These are phyloP conservation scores for Nothoprocta perdicaria DNA, from an alignment of 2,113 vertebrate species.

Conservation along the genomic window DNA sequence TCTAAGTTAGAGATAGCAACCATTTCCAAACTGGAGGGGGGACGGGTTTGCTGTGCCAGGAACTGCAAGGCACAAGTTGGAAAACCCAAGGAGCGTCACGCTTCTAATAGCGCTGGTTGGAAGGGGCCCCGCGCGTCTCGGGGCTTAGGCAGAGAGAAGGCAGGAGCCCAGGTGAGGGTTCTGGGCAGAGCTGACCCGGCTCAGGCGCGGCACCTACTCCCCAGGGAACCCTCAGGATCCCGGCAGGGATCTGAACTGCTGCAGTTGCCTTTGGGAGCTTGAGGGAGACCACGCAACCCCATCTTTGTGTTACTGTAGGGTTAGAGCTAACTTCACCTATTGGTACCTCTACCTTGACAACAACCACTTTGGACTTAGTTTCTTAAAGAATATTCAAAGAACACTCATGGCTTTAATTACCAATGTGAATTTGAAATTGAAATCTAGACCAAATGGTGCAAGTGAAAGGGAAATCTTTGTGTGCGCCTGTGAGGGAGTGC, in stretches of 20 bases:
- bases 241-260: rapidly evolving
- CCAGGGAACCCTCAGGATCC: neutral
- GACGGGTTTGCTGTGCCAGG: neutral
- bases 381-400: neutral
- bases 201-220: neutral
- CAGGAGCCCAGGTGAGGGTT: neutral
- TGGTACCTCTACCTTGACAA: neutral
- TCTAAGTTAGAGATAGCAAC: constrained; percentile 69
- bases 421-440: neutral
- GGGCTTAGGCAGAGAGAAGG: neutral
- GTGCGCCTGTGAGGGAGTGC: neutral
- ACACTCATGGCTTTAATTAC: neutral
- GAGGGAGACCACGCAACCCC: rapidly evolving
- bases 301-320: neutral
- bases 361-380: neutral
- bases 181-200: neutral
- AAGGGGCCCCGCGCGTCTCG: neutral
- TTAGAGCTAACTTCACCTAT: neutral
- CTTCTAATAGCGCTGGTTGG: neutral
- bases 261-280: neutral
- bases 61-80: neutral
- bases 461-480: neutral
- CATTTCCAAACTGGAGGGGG: constrained; percentile 8
- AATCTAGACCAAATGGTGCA: neutral
- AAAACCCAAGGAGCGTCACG: neutral